A percentile compares a stretch with the other conserved stretches of the same genome.
Evolutionary conservation across 2,888 invertebrate species (phyloP).

Genomic region (Tenthredo amoena): DNA sequence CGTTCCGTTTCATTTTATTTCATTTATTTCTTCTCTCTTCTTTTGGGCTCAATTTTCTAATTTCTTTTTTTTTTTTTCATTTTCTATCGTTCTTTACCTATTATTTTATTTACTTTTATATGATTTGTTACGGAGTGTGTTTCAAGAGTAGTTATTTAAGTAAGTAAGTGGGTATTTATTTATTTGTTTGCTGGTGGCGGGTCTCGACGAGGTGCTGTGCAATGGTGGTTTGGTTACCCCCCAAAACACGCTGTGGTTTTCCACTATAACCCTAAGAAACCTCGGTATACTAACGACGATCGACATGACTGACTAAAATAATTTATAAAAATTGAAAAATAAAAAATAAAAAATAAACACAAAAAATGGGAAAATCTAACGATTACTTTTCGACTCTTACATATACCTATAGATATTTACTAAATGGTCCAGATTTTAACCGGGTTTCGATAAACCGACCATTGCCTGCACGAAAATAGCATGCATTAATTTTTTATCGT

Average conservation of each 20-base stretch:
- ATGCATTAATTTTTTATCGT: constrained; percentile 68
- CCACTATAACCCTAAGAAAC: neutral
- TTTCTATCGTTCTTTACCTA: constrained; percentile 5
- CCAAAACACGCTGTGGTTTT: constrained; percentile 14
- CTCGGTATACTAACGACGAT: constrained; percentile 31
- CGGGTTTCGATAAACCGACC: constrained; percentile 64
- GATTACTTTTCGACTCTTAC: neutral
- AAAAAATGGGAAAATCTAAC: neutral
- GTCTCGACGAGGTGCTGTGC: constrained; percentile 53
- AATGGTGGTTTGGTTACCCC: constrained; percentile 43
- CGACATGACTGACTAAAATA: neutral
- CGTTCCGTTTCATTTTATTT: neutral
- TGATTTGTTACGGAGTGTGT: constrained; percentile 48
- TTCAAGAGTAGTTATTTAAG: constrained; percentile 53
- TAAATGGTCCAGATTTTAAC: constrained; percentile 19
- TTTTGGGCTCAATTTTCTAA: constrained; percentile 17
- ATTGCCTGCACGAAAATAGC: constrained; percentile 59
- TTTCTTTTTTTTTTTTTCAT: neutral
- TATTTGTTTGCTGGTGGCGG: constrained; percentile 62
- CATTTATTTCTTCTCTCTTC: neutral
- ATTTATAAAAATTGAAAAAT: neutral
- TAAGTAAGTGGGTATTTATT: constrained; percentile 54
- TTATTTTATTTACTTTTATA: constrained; percentile 37
- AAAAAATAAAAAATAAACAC: neutral
- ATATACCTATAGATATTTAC: neutral